Conservation (phyloP, 1,140 invertebrate genomes). For the Drosophila teissieri region DNA sequence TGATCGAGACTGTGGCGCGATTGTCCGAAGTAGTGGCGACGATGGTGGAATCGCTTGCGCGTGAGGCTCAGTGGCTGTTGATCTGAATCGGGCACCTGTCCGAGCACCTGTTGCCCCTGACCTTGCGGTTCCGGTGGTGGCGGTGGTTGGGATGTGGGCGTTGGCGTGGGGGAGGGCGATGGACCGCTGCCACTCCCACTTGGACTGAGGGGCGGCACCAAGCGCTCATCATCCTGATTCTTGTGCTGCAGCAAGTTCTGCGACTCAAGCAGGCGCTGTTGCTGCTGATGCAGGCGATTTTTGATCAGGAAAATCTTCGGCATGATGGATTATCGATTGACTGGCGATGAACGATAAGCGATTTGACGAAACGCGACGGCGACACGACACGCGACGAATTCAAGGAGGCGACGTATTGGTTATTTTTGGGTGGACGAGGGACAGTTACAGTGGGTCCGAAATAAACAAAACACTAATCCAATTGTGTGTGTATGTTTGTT, state of each 20-base stretch:
- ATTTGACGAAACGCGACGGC: slow-evolving; percentile 22
- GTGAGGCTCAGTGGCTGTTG: slow-evolving; percentile 67
- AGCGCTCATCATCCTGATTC: slow-evolving; percentile 84
- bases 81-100: slow-evolving; percentile 16
- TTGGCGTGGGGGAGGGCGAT: slow-evolving; percentile 40
- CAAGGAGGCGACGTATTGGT: slow-evolving; percentile 10
- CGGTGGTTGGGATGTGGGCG: slow-evolving; percentile 79
- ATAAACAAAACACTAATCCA: slow-evolving; percentile 83
- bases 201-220: slow-evolving; percentile 83
- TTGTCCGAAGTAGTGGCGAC: slow-evolving; percentile 79
- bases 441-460: slow-evolving; percentile 35
- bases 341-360: slow-evolving; percentile 14
- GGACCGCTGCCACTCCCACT: slow-evolving; percentile 26
- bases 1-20: slow-evolving; percentile 63
- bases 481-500: slow-evolving; percentile 79
- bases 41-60: slow-evolving; percentile 80
- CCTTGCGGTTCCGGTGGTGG: slow-evolving; percentile 84
- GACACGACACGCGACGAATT: slow-evolving; percentile 27
- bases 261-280: slow-evolving; percentile 91
- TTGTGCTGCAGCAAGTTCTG: slow-evolving; percentile 88
- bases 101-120: slow-evolving; percentile 30
- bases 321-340: slow-evolving; percentile 86
- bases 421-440: slow-evolving; percentile 25
- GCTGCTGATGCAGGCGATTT: slow-evolving; percentile 94
- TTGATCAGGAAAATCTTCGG: slow-evolving; percentile 96